phyloP scores from a whole-genome alignment of 92 coral and sea anemone genomes.

The Phymanthus crucifer region DNA sequence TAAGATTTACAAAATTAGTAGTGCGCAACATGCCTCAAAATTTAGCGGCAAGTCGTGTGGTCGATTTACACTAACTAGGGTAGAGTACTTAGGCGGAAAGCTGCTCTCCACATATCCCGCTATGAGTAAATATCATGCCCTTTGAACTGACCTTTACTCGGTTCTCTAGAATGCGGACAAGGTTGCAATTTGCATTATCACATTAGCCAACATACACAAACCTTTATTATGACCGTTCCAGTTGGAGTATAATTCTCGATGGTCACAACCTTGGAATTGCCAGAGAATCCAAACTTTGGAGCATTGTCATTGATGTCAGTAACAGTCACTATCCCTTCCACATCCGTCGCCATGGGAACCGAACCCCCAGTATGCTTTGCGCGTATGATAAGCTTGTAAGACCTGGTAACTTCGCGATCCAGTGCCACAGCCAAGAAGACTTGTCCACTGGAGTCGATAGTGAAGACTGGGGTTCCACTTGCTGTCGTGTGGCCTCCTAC shows the following conservation, averaged over 20 bases:
- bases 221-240: constrained; percentile 41
- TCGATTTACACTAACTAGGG: too few species aligned
- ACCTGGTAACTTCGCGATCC: constrained; percentile 49
- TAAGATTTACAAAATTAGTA: too few species aligned
- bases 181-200: background rate
- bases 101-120: too few species aligned
- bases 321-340: constrained; percentile 52
- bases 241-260: constrained; percentile 36
- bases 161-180: too few species aligned
- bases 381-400: constrained; percentile 54
- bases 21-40: too few species aligned
- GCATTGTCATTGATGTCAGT: constrained; percentile 55
- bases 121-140: too few species aligned
- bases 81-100: too few species aligned
- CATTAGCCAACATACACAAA: background rate
- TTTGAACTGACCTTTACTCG: too few species aligned
- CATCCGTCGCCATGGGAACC: constrained; percentile 48
- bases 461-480: constrained; percentile 18
- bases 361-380: constrained; percentile 48
- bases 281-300: constrained; percentile 58
- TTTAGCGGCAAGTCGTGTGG: too few species aligned
- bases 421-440: constrained; percentile 21
- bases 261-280: constrained; percentile 43
- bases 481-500: constrained; percentile 44
- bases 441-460: constrained; percentile 35